Base-by-base conservation (phyloP, 2,113 vertebrate genomes). In the Poeciliopsis turrubarensis region DNA sequence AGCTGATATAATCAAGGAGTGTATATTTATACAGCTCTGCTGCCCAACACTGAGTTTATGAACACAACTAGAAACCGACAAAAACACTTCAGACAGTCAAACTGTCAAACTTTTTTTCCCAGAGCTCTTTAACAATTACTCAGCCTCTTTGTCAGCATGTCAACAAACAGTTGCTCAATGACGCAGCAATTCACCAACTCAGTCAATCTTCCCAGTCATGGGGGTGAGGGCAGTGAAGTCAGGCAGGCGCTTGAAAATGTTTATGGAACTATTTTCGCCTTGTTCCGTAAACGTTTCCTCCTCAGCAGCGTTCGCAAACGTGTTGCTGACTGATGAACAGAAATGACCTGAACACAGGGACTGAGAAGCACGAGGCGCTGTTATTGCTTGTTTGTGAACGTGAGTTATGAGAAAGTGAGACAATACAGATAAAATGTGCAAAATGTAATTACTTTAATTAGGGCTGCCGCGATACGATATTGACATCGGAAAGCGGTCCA, bases 131-230 rank as follows among this genome's bases (percentile, higher is more conserved):
- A 7, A 54, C 47, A 54, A 22, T 54, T 54, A 54, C 11, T 66
- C 57, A 68, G 39, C 67, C 65, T 62, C 57, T 74, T 14, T 19
- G 29, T 77, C 41, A 75, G 41, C 39, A 70, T 70, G 47, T 76
- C 70, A 70, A 63, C 37, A 75, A 70, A 57, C 80, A 64, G 65
- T 54, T 60, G 66, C 31, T 65, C 60, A 73, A n/a, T 77, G 61
- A 81, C 15, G 80, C 65, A 70, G 78, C 29, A 22, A 74, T 82
- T 84, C 79, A 76, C 31, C 32, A 75, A 75, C 70, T 44, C 68
- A 32, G 57, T 72, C 39, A 61, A 22, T 62, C 29, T 29, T 37
- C 31, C 47, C 69, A 73, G 14, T 39, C 47, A 41, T 14, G 61
- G 4, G 65, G 61, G 5, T 4, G 30, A 54, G 72, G 19, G 32